phyloP scores from a whole-genome alignment of 2,888 invertebrate genomes.

The Eupithecia abbreviata region DNA sequence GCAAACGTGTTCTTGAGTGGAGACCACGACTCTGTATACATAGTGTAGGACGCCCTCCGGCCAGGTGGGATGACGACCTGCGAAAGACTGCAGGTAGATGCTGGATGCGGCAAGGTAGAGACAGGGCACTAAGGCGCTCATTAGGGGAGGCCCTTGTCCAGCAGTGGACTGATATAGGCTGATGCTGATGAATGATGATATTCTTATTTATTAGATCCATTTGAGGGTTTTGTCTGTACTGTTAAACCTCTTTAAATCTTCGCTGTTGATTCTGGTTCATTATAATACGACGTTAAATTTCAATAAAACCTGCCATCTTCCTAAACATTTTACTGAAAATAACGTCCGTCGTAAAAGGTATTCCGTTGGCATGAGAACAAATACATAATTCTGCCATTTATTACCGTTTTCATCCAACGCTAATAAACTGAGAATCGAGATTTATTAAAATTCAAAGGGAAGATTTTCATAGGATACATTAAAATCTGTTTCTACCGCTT shows the following conservation, averaged over 20 bases:
- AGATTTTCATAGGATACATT: slow-evolving; percentile 83
- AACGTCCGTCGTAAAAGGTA: slow-evolving; percentile 42
- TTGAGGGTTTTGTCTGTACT: too few species aligned
- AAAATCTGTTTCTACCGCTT: slow-evolving; percentile 81
- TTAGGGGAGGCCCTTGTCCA: too few species aligned
- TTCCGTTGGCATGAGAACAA: slow-evolving; percentile 43
- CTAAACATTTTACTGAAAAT: slow-evolving; percentile 19
- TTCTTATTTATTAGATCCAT: too few species aligned
- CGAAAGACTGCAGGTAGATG: too few species aligned
- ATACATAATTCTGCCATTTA: slow-evolving; percentile 74
- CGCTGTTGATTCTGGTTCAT: background rate
- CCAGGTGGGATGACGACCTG: too few species aligned
- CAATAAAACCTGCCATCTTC: slow-evolving; percentile 1
- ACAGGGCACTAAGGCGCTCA: too few species aligned
- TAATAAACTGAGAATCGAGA: slow-evolving; percentile 79
- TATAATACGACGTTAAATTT: background rate
- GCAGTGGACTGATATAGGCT: too few species aligned
- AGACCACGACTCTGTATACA: too few species aligned
- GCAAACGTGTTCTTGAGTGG: too few species aligned
- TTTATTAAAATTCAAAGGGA: slow-evolving; percentile 82
- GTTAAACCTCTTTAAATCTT: background rate
- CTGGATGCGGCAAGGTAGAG: too few species aligned
- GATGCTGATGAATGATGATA: too few species aligned
- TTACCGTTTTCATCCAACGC: slow-evolving; percentile 71
- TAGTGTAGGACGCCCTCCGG: too few species aligned